Evolutionary conservation across 1,140 invertebrate species (phyloP).

Genomic region (Eubasilissa regina): DNA sequence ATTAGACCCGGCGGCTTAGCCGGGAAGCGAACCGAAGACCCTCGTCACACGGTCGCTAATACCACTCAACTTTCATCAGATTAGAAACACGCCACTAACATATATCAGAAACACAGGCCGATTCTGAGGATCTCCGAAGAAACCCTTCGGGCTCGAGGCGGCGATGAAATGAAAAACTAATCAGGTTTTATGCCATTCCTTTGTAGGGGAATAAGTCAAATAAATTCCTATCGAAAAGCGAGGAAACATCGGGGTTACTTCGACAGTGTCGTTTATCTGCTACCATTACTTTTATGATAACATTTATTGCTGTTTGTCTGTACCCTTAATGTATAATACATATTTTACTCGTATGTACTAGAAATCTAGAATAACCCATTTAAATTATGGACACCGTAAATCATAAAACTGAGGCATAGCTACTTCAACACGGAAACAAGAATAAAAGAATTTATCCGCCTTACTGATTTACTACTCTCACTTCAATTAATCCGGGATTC

Average conservation of each 20-base stretch:
- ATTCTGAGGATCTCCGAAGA: background rate
- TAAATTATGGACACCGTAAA: no score
- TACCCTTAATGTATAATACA: no score
- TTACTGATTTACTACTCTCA: no score
- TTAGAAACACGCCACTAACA: slow-evolving; percentile 38
- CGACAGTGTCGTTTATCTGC: background rate
- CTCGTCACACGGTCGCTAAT: slow-evolving; percentile 56
- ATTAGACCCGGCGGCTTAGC: slow-evolving; percentile 44
- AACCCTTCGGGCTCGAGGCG: background rate
- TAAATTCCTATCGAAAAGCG: background rate
- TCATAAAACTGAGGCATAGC: no score
- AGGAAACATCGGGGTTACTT: slow-evolving; percentile 1
- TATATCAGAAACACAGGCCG: background rate
- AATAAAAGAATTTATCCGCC: no score
- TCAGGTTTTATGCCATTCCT: slow-evolving; percentile 36
- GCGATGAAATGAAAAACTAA: slow-evolving; percentile 40
- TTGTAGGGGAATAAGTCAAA: slow-evolving; percentile 22
- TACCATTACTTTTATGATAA: no score
- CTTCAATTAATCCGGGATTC: no score
- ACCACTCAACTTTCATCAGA: slow-evolving; percentile 59
- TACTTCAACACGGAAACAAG: no score
- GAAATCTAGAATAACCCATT: no score
- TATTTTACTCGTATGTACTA: no score
- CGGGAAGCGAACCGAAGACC: slow-evolving; percentile 30
- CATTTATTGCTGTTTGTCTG: no score